Base-by-base conservation (phyloP, 2,888 invertebrate genomes). In the Pachydiplax longipennis region DNA sequence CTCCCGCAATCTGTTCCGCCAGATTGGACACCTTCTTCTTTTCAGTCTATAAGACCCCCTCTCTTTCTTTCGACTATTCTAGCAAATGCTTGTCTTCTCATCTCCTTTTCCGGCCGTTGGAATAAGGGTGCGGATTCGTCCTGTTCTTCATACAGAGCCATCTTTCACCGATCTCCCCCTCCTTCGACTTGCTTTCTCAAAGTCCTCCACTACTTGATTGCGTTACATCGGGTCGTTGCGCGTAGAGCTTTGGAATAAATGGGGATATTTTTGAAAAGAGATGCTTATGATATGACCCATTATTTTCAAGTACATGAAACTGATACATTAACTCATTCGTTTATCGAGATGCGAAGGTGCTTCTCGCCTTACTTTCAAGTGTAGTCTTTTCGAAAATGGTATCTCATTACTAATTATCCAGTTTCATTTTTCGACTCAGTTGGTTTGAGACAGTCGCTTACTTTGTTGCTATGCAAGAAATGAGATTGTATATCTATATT, bases 1-100 rank as follows among this genome's bases (percentile, higher is more conserved):
- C 87, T 35, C n/a, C 37, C 61, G 35, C 87, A 87, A 87, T 87
- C 87, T 37, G 61, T 87, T 87, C 61, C 61, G 8, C n/a, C 37
- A 37, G 61, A 40, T 87, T 65, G 61, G n/a, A 58, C 37, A n/a
- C 37, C 87, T 35, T 13, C 61, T n/a, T 87, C 65, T 37, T 37
- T 10, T 61, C 61, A n/a, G 58, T 65, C 61, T 31, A 73, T 73
- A 73, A 73, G 73, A 73, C 73, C 15, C n/a, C 65, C 22, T 83
- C 48, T 53, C n/a, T 10, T 80, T 80, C 18, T 80, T 12, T 48
- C 48, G 10, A 31, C n/a, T n/a, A n/a, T 48, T 15, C 31, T 18
- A 25, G 25, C 40, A 25, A 81, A 44, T n/a, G 81, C 44, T 44
- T 81, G 81, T 25, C 81, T 25, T 81, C 25, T 48, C n/a, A 18